Conservation (phyloP, 2,888 invertebrate species). For the Luperina nickerlii region DNA sequence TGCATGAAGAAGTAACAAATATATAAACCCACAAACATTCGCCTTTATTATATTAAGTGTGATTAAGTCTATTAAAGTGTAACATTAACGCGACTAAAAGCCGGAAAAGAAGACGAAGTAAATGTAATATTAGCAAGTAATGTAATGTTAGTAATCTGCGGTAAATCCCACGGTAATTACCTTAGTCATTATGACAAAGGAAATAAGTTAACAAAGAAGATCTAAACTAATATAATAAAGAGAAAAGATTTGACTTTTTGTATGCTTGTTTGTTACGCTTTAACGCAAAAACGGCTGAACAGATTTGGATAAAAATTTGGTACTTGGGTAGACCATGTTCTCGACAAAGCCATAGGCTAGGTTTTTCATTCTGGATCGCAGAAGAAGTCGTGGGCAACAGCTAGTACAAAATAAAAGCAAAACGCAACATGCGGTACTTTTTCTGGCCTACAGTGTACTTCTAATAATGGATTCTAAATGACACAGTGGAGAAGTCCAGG, state of each 20-base stretch:
- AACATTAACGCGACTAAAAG: neutral
- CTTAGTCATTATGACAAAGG: neutral
- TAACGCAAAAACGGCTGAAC: neutral
- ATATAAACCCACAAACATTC: too few relatives aligned
- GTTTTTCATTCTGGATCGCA: neutral
- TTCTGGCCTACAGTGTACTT: constrained; percentile 28
- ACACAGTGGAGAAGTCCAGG: constrained; percentile 33
- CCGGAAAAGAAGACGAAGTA: constrained; percentile 23
- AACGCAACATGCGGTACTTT: neutral
- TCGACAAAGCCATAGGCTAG: neutral
- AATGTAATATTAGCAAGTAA: constrained; percentile 16
- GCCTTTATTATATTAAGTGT: too few relatives aligned
- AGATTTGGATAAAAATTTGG: neutral
- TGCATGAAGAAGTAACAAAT: too few relatives aligned
- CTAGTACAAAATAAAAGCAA: neutral
- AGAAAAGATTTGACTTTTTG: neutral
- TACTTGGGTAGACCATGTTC: neutral
- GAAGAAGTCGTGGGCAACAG: neutral
- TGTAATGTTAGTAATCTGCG: neutral
- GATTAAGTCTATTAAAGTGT: neutral
- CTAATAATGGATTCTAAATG: constrained; percentile 54
- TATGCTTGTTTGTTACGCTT: neutral
- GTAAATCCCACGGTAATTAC: neutral
- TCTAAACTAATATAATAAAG: neutral
- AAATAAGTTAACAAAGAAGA: neutral